Evolutionary conservation across 2,888 invertebrate genomes (phyloP).

Genomic region (Drosophila quasianomalipes): DNA sequence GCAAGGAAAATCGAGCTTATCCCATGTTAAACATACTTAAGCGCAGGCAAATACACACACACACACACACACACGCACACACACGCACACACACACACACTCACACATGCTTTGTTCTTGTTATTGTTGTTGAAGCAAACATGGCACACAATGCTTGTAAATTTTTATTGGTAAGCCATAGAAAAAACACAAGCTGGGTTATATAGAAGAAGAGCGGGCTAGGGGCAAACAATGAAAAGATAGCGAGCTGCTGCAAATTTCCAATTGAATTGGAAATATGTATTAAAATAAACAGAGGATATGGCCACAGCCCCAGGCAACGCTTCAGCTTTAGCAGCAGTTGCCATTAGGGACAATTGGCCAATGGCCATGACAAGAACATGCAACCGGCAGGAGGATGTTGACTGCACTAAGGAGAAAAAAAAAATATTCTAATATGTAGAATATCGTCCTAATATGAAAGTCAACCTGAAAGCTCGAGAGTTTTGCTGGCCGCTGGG

Average conservation of each 20-base stretch:
- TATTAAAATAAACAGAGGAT: constrained; percentile 50
- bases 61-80: constrained; percentile 16
- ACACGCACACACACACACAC: constrained; percentile 27
- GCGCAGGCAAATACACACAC: constrained; percentile 34
- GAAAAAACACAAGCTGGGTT: constrained; percentile 32
- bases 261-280: constrained; percentile 72
- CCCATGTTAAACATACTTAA: constrained; percentile 76
- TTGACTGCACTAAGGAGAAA: neutral
- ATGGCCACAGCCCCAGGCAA: neutral
- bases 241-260: constrained; percentile 44
- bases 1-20: constrained; percentile 65
- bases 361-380: constrained; percentile 26
- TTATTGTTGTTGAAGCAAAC: constrained; percentile 27
- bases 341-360: constrained; percentile 49
- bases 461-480: neutral
- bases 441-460: neutral
- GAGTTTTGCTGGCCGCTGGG: neutral
- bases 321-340: neutral
- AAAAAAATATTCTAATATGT: neutral
- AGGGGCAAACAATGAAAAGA: constrained; percentile 7
- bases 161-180: constrained; percentile 70
- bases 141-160: constrained; percentile 49
- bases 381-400: constrained; percentile 4
- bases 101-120: constrained; percentile 3
- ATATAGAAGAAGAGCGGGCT: neutral